Evolutionary conservation across 2,797 vertebrate genomes (phyloP).

Genomic region (Tragopan temminckii): DNA sequence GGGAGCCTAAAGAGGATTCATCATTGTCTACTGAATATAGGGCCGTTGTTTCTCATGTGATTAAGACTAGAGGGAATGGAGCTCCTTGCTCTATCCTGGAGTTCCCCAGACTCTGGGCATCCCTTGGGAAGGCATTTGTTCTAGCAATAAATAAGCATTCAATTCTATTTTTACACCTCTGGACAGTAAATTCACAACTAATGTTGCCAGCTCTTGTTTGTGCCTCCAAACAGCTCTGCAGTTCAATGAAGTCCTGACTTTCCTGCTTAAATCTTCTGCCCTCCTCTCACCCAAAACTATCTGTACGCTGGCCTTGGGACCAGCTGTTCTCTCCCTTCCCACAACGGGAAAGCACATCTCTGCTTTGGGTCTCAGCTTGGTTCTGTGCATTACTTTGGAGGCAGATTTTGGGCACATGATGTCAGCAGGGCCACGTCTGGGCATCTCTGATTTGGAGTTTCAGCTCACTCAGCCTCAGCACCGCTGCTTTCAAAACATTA

Average conservation of each 20-base stretch:
- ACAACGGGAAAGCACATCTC: not conserved
- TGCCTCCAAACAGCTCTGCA: not conserved
- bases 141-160: not conserved
- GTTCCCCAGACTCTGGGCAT: not conserved
- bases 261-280: not conserved
- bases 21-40: not conserved
- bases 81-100: fast-evolving
- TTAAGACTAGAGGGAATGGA: not conserved
- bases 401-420: fast-evolving
- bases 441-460: not conserved
- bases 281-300: not conserved
- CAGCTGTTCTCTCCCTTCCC: not conserved
- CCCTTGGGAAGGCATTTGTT: not conserved
- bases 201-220: not conserved
- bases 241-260: not conserved
- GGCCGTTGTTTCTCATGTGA: not conserved
- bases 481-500: not conserved
- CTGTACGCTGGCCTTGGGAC: not conserved
- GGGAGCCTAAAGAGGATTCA: not conserved
- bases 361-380: fast-evolving
- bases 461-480: not conserved
- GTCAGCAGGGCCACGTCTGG: not conserved
- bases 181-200: not conserved
- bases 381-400: not conserved
- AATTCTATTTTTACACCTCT: not conserved